phyloP scores from a whole-genome alignment of 2,113 vertebrate species.

The Hippocampus zosterae region DNA sequence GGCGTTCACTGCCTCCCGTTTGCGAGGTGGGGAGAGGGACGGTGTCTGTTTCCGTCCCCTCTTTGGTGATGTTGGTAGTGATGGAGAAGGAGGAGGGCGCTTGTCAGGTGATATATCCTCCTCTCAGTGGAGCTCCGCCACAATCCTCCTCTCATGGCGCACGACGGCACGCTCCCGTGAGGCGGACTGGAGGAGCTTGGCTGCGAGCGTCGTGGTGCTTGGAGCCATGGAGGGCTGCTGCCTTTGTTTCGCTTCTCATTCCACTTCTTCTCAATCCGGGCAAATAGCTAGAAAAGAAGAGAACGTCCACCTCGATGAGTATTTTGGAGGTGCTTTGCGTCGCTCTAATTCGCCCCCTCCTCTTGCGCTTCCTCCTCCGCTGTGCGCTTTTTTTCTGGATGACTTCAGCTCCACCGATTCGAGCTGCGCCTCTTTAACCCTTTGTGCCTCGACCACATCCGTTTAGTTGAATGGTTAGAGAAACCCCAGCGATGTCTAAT shows the following conservation, averaged over 20 bases:
- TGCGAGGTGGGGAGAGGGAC: conserved; percentile 21
- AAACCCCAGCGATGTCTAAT: neutral
- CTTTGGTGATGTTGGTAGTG: neutral
- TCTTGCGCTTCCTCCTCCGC: conserved; percentile 15
- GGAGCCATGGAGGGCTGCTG: conserved; percentile 39
- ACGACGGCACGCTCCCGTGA: conserved; percentile 40
- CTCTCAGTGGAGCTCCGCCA: conserved; percentile 30
- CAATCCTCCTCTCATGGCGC: conserved; percentile 37
- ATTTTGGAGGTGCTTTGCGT: conserved; percentile 38
- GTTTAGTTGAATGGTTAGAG: neutral
- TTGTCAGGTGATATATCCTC: conserved; percentile 36
- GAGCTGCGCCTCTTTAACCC: conserved; percentile 72
- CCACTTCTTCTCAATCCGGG: neutral
- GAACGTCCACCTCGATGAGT: conserved; percentile 13
- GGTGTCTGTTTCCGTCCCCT: conserved; percentile 36
- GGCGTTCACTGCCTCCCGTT: conserved; percentile 23
- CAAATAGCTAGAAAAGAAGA: neutral
- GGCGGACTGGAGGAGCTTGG: conserved; percentile 28
- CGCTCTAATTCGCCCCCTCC: conserved; percentile 30
- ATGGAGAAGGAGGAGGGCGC: conserved; percentile 15
- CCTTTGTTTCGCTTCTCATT: conserved; percentile 7
- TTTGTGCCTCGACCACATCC: conserved; percentile 25
- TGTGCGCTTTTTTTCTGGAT: conserved; percentile 54
- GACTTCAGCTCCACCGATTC: conserved; percentile 57
- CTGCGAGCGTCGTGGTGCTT: conserved; percentile 16